Percentiles rank a stretch among this genome's conserved stretches.
These are phyloP conservation scores for Neofelis nebulosa DNA, from an alignment of 2,113 vertebrate species.

Conservation along the genomic window DNA sequence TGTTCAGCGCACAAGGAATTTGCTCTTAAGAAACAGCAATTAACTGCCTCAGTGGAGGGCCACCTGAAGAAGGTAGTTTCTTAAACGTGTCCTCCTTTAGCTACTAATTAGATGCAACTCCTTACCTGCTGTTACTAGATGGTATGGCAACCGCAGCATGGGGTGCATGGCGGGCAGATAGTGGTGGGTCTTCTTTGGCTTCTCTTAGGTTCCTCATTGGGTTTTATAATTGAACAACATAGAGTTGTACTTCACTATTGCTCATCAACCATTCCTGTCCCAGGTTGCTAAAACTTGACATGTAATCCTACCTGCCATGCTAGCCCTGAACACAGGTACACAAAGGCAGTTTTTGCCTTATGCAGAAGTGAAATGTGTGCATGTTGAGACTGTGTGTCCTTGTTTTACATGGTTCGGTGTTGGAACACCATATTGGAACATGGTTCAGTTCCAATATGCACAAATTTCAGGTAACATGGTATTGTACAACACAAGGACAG, in stretches of 20 bases:
- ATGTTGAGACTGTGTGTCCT: background rate
- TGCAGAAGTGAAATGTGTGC: background rate
- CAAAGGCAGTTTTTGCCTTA: background rate
- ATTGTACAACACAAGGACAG: background rate
- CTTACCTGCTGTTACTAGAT: background rate
- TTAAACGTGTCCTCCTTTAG: background rate
- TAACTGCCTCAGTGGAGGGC: slow-evolving; percentile 83
- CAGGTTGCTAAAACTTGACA: background rate
- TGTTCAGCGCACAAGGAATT: slow-evolving; percentile 81
- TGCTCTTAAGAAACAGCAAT: slow-evolving; percentile 83
- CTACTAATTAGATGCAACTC: background rate
- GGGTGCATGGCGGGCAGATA: background rate
- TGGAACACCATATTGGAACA: no score
- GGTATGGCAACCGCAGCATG: background rate
- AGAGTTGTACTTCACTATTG: background rate
- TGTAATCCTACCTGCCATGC: background rate
- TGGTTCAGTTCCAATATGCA: background rate
- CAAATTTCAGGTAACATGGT: background rate
- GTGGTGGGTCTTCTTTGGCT: background rate
- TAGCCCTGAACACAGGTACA: background rate
- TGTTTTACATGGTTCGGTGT: background rate
- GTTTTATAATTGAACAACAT: background rate
- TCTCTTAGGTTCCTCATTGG: background rate
- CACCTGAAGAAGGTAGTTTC: slow-evolving; percentile 87
- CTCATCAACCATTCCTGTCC: background rate